These are phyloP conservation scores for Phalacrocorax brasilianus DNA, from an alignment of 2,113 vertebrate species.

Conservation along the genomic window DNA sequence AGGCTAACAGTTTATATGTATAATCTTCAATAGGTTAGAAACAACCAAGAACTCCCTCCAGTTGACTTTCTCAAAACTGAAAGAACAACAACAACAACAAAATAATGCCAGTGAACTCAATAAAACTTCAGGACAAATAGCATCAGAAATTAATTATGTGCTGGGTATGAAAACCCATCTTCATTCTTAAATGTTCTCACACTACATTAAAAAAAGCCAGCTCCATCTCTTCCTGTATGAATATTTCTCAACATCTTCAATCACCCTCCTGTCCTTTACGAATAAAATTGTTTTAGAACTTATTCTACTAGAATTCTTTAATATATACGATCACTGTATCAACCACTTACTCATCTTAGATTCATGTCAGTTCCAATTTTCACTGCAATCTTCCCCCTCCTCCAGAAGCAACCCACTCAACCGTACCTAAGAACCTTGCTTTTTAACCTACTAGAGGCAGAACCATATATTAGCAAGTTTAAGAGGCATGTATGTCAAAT, in stretches of 20 bases:
- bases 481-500: neutral
- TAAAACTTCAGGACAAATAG: neutral
- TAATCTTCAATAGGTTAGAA: neutral
- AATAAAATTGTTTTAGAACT: neutral
- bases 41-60: rapidly evolving
- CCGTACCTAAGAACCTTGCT: neutral
- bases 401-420: neutral
- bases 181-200: neutral
- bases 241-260: neutral
- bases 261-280: neutral
- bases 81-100: neutral
- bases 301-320: neutral
- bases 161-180: neutral
- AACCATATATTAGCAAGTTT: neutral
- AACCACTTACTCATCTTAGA: neutral
- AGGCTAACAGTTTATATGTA: neutral
- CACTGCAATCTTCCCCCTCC: neutral
- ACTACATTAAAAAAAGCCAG: neutral
- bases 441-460: neutral
- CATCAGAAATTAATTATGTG: neutral
- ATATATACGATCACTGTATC: neutral
- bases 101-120: neutral
- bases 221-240: neutral
- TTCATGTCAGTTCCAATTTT: neutral
- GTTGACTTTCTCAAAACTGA: neutral